These are phyloP conservation scores for Styela clava DNA, from an alignment of 23 tunicate genomes.

Conservation along the genomic window DNA sequence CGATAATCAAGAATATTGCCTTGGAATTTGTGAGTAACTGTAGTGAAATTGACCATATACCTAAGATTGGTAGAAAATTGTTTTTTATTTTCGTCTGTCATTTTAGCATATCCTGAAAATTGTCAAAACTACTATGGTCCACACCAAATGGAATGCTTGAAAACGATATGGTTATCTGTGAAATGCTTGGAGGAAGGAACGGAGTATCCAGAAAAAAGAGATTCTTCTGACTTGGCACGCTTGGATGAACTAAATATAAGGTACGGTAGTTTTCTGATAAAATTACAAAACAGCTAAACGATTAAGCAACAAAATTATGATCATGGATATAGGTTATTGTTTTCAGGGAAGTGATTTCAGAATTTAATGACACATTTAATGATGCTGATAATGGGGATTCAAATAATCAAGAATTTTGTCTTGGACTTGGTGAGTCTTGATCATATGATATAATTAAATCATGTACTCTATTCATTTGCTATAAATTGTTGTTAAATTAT, in stretches of 20 bases:
- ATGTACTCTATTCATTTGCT: not conserved
- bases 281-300: no score
- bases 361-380: conserved; percentile 3
- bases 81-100: not conserved
- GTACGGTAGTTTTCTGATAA: no score
- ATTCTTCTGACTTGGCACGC: no score
- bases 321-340: no score
- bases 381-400: not conserved
- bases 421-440: not conserved
- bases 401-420: not conserved
- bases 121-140: conserved; percentile 11
- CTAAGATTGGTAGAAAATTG: no score
- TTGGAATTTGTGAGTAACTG: conserved; percentile 37
- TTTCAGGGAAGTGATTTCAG: not conserved
- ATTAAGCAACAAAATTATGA: no score
- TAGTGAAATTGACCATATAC: no score
- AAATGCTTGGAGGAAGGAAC: no score
- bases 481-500: not conserved
- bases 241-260: no score
- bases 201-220: no score
- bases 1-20: conserved; percentile 1
- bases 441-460: not conserved
- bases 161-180: conserved; percentile 21
- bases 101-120: not conserved
- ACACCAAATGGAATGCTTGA: conserved; percentile 23